Evolutionary conservation across 2,113 vertebrate genomes (phyloP).

Genomic region (Centrocercus urophasianus): DNA sequence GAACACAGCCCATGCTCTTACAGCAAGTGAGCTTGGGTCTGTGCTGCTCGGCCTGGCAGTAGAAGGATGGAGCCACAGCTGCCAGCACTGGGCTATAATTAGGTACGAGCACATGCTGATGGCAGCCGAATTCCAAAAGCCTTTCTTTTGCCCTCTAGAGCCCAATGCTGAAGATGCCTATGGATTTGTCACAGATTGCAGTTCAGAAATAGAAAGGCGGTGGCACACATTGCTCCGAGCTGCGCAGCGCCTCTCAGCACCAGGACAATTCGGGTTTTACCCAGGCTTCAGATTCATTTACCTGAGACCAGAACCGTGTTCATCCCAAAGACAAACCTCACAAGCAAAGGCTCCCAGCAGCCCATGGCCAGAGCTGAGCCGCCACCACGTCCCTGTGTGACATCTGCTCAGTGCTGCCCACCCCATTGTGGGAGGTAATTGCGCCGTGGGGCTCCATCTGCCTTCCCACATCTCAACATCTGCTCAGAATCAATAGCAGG

Average conservation of each 20-base stretch:
- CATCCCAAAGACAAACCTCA: neutral
- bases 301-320: neutral
- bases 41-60: neutral
- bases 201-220: neutral
- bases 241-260: neutral
- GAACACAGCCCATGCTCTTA: fast-evolving
- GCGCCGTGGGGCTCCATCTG: conserved; percentile 26
- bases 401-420: neutral
- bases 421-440: neutral
- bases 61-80: neutral
- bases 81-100: neutral
- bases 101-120: neutral
- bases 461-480: conserved; percentile 1
- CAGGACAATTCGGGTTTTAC: neutral
- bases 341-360: neutral
- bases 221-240: neutral
- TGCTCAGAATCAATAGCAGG: conserved; percentile 9
- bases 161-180: neutral
- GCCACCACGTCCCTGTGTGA: neutral
- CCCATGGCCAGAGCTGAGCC: neutral
- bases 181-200: neutral
- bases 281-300: neutral
- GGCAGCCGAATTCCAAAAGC: neutral
- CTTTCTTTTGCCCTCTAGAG: neutral
- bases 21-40: too few species aligned